Percentiles rank a stretch among this genome's conserved stretches.
phyloP scores from a whole-genome alignment of 2,888 invertebrate genomes.

The Leucoma salicis region DNA sequence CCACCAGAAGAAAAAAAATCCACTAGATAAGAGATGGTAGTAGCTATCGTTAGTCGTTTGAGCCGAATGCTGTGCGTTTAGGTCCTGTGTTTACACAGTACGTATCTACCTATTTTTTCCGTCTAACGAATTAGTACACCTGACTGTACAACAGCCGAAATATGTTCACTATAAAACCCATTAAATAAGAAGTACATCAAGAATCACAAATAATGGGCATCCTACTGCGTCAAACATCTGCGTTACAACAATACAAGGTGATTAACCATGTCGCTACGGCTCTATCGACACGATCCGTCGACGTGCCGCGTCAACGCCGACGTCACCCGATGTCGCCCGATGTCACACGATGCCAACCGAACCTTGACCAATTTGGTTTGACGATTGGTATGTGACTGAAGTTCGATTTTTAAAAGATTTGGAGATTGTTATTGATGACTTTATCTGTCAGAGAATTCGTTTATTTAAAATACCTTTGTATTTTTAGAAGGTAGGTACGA shows the following conservation, averaged over 20 bases:
- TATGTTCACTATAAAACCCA: too few species aligned
- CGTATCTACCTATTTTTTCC: too few species aligned
- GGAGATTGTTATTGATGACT: slow-evolving; percentile 4
- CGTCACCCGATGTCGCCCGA: slow-evolving; percentile 26
- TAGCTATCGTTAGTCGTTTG: too few species aligned
- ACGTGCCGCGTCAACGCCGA: slow-evolving; percentile 29
- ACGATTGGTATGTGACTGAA: slow-evolving; percentile 16
- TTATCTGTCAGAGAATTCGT: neutral
- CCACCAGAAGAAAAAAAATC: too few species aligned
- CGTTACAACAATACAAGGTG: slow-evolving; percentile 63
- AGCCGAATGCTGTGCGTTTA: too few species aligned
- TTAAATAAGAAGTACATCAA: too few species aligned
- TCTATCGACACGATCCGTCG: slow-evolving; percentile 34
- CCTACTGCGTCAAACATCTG: slow-evolving; percentile 52
- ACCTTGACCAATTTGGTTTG: slow-evolving; percentile 16
- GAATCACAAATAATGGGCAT: slow-evolving; percentile 29
- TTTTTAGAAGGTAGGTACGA: neutral
- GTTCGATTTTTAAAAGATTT: slow-evolving; percentile 4
- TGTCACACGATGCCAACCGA: slow-evolving; percentile 16
- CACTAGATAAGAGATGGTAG: too few species aligned
- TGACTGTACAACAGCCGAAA: too few species aligned
- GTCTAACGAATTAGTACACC: too few species aligned
- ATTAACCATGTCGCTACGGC: slow-evolving; percentile 62
- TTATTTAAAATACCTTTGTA: neutral
- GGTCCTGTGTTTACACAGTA: too few species aligned